Evolutionary conservation across 2,888 invertebrate genomes (phyloP).

Genomic region (Drosophila gaucha): DNA sequence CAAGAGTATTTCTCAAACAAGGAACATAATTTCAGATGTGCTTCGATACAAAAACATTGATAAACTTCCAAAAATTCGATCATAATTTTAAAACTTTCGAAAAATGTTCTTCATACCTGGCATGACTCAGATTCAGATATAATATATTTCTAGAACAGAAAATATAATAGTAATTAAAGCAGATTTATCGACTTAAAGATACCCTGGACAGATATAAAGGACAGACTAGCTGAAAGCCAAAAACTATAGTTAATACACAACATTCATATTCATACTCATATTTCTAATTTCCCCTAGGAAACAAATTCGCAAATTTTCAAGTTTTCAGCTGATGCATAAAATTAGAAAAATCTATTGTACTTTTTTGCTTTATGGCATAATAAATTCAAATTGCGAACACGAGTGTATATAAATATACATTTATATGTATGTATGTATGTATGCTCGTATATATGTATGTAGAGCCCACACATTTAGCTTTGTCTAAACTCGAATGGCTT

Average conservation of each 20-base stretch:
- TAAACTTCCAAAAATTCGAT: too few species aligned
- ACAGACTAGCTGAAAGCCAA: too few species aligned
- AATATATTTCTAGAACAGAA: too few species aligned
- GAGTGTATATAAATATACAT: background rate
- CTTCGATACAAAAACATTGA: too few species aligned
- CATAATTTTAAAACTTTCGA: too few species aligned
- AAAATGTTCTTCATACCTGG: too few species aligned
- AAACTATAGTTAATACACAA: too few species aligned
- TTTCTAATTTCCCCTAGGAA: background rate
- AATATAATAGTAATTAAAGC: too few species aligned
- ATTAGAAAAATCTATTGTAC: background rate
- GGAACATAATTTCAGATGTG: too few species aligned
- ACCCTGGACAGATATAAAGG: background rate
- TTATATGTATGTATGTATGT: background rate
- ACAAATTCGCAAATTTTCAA: background rate
- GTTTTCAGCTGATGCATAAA: background rate
- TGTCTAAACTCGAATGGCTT: background rate
- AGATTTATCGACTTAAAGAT: slow-evolving; percentile 12
- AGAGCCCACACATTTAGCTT: background rate
- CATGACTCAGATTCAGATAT: too few species aligned
- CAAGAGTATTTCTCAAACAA: too few species aligned
- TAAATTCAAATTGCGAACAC: too few species aligned
- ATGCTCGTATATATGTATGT: background rate
- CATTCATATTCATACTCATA: background rate
- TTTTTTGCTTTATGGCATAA: background rate